Conservation (phyloP, 2,797 vertebrate genomes). For the Typhlichthys eigenmanni region DNA sequence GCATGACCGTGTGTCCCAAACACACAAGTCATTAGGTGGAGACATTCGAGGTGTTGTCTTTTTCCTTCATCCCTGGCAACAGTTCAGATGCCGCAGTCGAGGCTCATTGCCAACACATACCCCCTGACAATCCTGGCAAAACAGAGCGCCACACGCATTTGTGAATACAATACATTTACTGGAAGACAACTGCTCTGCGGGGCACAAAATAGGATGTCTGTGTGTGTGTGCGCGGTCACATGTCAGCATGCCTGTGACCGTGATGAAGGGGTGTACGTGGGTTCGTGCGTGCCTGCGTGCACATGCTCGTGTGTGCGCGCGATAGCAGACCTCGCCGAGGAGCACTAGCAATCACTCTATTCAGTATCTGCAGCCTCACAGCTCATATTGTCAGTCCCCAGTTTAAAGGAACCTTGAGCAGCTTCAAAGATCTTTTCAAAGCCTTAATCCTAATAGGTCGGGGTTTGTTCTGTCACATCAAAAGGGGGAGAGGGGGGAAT, state of each 20-base stretch:
- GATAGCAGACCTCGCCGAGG: constrained; percentile 77
- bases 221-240: constrained; percentile 9
- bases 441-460: constrained; percentile 89
- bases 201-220: background rate
- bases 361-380: constrained; percentile 82
- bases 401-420: constrained; percentile 86
- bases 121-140: constrained; percentile 42
- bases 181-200: constrained; percentile 49
- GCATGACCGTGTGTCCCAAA: constrained; percentile 47
- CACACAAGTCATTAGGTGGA: constrained; percentile 51
- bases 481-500: constrained; percentile 72
- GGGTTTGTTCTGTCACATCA: constrained; percentile 89
- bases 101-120: constrained; percentile 56
- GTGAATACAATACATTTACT: constrained; percentile 50
- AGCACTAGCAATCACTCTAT: constrained; percentile 82
- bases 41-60: constrained; percentile 58
- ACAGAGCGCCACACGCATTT: constrained; percentile 39
- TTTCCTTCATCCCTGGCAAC: constrained; percentile 61
- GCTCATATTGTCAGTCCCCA: constrained; percentile 86
- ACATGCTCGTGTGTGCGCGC: constrained; percentile 37
- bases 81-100: constrained; percentile 62
- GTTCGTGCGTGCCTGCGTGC: constrained; percentile 31
- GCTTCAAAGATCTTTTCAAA: constrained; percentile 90
- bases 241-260: constrained; percentile 4
- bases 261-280: constrained; percentile 31